Evolutionary conservation across 2,113 vertebrate species (phyloP).

Genomic region (Candoia aspera): DNA sequence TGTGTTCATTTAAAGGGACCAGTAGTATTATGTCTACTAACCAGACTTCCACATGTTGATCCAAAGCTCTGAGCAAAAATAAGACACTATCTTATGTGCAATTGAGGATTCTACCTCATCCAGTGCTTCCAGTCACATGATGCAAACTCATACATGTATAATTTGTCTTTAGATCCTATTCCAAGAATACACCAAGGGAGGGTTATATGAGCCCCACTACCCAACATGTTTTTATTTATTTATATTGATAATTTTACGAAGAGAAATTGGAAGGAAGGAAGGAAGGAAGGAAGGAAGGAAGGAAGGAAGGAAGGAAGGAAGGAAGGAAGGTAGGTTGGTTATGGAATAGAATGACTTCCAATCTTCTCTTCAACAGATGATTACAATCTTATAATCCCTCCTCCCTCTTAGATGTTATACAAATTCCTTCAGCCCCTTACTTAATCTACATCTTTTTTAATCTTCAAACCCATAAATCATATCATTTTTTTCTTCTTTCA

Average conservation of each 20-base stretch:
- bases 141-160: not conserved
- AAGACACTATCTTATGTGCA: not conserved
- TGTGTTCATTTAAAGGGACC: not conserved
- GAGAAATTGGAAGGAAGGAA: too few relatives aligned
- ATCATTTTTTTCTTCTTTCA: too few relatives aligned
- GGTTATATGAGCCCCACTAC: not conserved
- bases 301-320: too few relatives aligned
- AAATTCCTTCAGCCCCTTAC: too few relatives aligned
- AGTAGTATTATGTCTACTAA: not conserved
- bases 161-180: not conserved
- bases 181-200: not conserved
- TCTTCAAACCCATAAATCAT: too few relatives aligned
- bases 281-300: too few relatives aligned
- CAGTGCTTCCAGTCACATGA: not conserved
- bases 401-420: too few relatives aligned
- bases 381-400: too few relatives aligned
- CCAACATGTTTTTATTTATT: not conserved
- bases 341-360: too few relatives aligned
- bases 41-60: not conserved
- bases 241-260: not conserved
- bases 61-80: not conserved
- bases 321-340: too few relatives aligned
- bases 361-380: too few relatives aligned
- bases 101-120: not conserved
- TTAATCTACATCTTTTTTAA: too few relatives aligned